A percentile compares a stretch with the other conserved stretches of the same genome.
phyloP scores from a whole-genome alignment of 2,888 invertebrate genomes.

The Heliconius sara region DNA sequence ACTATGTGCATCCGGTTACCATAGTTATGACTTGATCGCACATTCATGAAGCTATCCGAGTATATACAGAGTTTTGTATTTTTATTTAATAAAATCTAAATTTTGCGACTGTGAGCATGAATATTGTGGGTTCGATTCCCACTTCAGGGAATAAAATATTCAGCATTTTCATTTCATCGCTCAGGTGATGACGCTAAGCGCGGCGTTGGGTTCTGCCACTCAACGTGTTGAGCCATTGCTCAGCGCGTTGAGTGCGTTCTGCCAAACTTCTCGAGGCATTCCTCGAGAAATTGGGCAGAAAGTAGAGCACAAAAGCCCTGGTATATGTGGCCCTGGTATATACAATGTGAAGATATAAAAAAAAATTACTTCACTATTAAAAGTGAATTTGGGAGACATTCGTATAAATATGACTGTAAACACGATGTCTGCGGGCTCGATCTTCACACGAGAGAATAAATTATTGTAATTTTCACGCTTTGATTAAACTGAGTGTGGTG shows the following conservation, averaged over 20 bases:
- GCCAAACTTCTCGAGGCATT: too few species aligned
- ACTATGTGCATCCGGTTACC: conserved; percentile 40
- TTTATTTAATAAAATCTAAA: conserved; percentile 20
- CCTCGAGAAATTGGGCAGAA: too few species aligned
- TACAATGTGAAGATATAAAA: too few species aligned
- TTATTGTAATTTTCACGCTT: too few species aligned
- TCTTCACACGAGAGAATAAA: neutral
- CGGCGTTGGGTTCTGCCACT: too few species aligned
- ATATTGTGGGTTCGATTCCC: too few species aligned
- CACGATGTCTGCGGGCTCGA: neutral
- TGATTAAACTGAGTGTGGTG: too few species aligned
- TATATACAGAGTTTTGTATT: conserved; percentile 13
- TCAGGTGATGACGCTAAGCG: too few species aligned
- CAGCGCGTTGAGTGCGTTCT: too few species aligned
- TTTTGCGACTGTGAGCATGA: neutral
- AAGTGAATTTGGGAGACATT: neutral
- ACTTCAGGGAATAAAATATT: neutral
- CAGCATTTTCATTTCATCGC: neutral
- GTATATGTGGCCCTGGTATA: too few species aligned
- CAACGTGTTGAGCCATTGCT: too few species aligned
- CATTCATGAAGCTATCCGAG: conserved; percentile 26
- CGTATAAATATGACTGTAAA: neutral
- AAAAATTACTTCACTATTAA: neutral
- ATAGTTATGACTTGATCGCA: conserved; percentile 30
- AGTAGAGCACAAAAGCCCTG: too few species aligned